These are phyloP conservation scores for Drosophila sordidula DNA, from an alignment of 2,888 invertebrate genomes.

Conservation along the genomic window DNA sequence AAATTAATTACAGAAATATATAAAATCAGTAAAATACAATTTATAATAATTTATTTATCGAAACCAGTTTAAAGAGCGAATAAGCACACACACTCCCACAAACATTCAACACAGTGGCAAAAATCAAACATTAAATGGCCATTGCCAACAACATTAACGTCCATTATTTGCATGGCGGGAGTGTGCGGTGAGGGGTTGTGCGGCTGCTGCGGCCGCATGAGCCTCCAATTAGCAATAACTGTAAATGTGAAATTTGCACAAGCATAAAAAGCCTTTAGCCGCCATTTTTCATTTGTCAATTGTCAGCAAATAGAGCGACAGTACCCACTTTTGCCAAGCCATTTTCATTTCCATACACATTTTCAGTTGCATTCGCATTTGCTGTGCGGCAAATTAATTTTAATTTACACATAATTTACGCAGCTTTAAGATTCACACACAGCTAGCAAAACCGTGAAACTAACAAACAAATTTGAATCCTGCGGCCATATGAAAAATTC, in stretches of 20 bases:
- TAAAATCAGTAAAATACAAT: conserved; percentile 83
- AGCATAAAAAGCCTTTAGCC: conserved; percentile 70
- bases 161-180: conserved; percentile 61
- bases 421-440: conserved; percentile 51
- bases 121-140: conserved; percentile 78
- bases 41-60: conserved; percentile 84
- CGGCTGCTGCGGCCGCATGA: conserved; percentile 67
- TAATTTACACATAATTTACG: conserved; percentile 29
- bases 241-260: conserved; percentile 80
- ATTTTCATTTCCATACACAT: conserved; percentile 14
- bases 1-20: conserved; percentile 83
- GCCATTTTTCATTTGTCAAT: conserved; percentile 78
- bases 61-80: conserved; percentile 72
- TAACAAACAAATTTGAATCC: conserved; percentile 40
- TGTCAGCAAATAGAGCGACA: conserved; percentile 60
- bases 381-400: conserved; percentile 22
- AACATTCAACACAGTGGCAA: conserved; percentile 22
- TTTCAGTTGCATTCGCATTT: conserved; percentile 11
- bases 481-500: conserved; percentile 72
- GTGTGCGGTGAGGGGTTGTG: neutral
- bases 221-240: conserved; percentile 80
- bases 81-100: conserved; percentile 24
- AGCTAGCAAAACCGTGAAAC: conserved; percentile 15
- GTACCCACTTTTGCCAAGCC: conserved; percentile 33
- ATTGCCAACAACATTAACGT: conserved; percentile 76